Evolutionary conservation across 1,140 invertebrate species (phyloP), one percentile per base, ranked within the genome.

Genomic region (Chionoecetes opilio): DNA sequence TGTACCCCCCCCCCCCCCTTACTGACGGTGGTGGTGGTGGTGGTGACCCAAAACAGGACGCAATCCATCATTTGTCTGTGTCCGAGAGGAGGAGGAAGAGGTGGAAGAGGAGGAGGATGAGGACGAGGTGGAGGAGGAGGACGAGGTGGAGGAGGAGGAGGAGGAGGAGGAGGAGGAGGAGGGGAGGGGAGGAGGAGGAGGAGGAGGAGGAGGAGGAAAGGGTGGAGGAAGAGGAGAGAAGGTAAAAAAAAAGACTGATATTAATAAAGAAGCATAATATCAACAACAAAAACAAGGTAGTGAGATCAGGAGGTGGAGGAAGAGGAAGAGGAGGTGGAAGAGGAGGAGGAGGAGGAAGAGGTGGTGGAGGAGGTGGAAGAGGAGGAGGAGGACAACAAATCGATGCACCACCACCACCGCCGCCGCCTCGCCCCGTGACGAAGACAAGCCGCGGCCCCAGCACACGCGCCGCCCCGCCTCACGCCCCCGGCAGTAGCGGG

Each of bases 271-370:
- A n/a, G n/a, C n/a, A n/a, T n/a, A n/a, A n/a, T n/a, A n/a, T n/a
- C n/a, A n/a, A n/a, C n/a, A n/a, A n/a, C n/a, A n/a, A n/a, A n/a
- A n/a, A n/a, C n/a, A n/a, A n/a, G n/a, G n/a, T n/a, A n/a, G n/a
- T n/a, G n/a, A n/a, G 82, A 34, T 26, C n/a, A 84, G 82, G 26
- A 26, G 17, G 32, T 3, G 85, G 37, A 2, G 29, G 11, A 87
- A 34, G 85, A 35, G 5, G 85, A 29, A 14, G 29, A 26, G n/a
- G 85, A 38, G 32, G 37, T 8, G 85, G 32, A 35, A 31, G 85
- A 38, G 85, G 37, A 35, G 85, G 37, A 38, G 85, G 85, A 87
- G 85, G 85, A 37, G 37, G 85, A 38, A 32, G 37, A 87, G 85
- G 85, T 21, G 37, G 37, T 26, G 85, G 85, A 37, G 85, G 37